Conservation (phyloP, 2,888 invertebrate genomes). For the Torymus auratus region DNA sequence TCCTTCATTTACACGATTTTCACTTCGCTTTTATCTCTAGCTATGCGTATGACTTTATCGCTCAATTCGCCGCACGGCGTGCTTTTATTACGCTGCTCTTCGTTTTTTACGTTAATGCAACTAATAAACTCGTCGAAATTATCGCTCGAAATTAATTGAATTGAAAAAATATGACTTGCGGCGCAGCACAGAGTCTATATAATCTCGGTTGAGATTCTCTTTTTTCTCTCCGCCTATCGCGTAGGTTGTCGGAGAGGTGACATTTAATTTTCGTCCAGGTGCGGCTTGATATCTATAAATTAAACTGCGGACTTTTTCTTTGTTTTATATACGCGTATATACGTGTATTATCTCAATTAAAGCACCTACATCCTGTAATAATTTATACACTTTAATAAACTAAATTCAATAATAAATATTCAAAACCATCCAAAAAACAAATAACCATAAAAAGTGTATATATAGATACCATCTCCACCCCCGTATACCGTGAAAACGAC, state of each 20-base stretch:
- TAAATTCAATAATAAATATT: too few relatives aligned
- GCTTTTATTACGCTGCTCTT: slow-evolving; percentile 16
- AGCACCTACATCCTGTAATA: too few relatives aligned
- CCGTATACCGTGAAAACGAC: neutral
- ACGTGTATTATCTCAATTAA: too few relatives aligned
- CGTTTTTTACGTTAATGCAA: slow-evolving; percentile 13
- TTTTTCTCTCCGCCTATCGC: neutral
- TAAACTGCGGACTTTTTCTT: too few relatives aligned
- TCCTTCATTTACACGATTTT: slow-evolving; percentile 28
- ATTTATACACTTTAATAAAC: too few relatives aligned
- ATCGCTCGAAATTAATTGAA: slow-evolving; percentile 44
- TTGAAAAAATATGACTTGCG: slow-evolving; percentile 15
- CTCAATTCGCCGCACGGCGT: neutral
- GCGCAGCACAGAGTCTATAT: neutral
- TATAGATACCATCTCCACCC: slow-evolving; percentile 5
- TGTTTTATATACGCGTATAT: too few relatives aligned
- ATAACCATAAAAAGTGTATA: neutral
- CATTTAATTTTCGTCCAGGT: neutral
- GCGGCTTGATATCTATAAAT: too few relatives aligned
- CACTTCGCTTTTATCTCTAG: slow-evolving; percentile 23
- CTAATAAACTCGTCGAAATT: slow-evolving; percentile 46
- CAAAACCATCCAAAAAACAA: neutral
- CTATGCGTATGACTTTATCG: slow-evolving; percentile 43
- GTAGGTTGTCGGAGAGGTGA: slow-evolving; percentile 3
- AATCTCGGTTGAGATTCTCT: too few relatives aligned